Base-by-base conservation (phyloP, 2,888 invertebrate genomes). In the Malthinus flaveolus region DNA sequence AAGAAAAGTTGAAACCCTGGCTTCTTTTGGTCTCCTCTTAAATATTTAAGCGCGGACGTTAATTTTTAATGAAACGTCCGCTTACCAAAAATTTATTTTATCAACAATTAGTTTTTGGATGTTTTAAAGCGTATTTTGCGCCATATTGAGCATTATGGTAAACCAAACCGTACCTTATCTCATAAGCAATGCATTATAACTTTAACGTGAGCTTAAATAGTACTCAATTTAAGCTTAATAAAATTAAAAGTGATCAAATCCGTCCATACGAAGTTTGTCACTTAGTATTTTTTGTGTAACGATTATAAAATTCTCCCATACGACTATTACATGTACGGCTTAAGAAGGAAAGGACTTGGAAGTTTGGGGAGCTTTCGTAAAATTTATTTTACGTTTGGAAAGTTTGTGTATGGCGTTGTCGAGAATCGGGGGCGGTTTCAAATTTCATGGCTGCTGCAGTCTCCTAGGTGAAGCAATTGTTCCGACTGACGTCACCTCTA, bases 401-500 rank as follows among this genome's bases (percentile, higher is more conserved):
- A 74, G 71, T 70, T 71, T 67, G 64, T 55, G 64, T 59, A 59
- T 59, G 63, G 60, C 56, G 59, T 55, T 57, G 65, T 54, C 51
- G 60, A 48, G 59, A 62, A 64, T 61, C 51, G 52, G 56, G 59
- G 65, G 59, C 49, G 62, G 68, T 68, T 69, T 68, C 66, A 62
- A 63, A 61, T 68, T 68, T 68, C 68, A 63, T 66, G 72, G 68
- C 61, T 63, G 64, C 65, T 58, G 60, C 55, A 66, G 68, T 68
- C 65, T 64, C 65, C 70, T 70, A 69, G 69, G 79, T 81, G 81
- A 82, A 81, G 80, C 81, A 81, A 82, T 82, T 82, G 81, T 82
- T 81, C 79, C 80, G 79, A 76, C 69, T 76, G 79, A 76, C 77
- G 75, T 78, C 71, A 71, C 75, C 74, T 73, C 80, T 82, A 82